Evolutionary conservation across 2,888 invertebrate species (phyloP), one percentile per base, ranked within the genome.

Genomic region (Linyphia triangularis): DNA sequence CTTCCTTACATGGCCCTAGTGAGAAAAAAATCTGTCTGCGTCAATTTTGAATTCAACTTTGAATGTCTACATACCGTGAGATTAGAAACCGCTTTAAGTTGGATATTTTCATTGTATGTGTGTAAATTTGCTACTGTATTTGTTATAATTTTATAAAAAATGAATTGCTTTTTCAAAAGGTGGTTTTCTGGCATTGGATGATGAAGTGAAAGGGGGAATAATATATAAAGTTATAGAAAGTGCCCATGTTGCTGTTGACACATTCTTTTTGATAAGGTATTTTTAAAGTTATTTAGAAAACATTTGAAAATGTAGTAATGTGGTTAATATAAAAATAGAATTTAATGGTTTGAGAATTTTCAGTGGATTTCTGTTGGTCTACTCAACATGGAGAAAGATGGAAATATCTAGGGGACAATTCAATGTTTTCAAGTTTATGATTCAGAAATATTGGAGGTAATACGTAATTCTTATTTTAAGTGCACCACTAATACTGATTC

Each of bases 261-360:
- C 93, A 0, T 93, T 93, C 91, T 93, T 93, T 90, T 92, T 93
- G 77, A 90, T 93, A 26, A 92, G 92, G 93, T 92, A 84, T 37
- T 40, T 70, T 37, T 40, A 40, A 40, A 2, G 0, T 2, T 40
- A 13, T 2, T 13, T 43, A 7, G 16, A 3, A 7, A 43, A 7
- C 7, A 10, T 43, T 43, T 43, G 16, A 43, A 9, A 51, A 13
- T 16, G 5, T 16, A 16, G 5, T 51, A 16, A 16, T 51, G 51
- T 16, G 40, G 4, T 40, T 10, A 16, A 3, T n/a, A 16, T n/a
- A n/a, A 16, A 51, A 51, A 5, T 51, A 6, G 9, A 51, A 7
- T 16, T 51, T 51, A n/a, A 51, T 13, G 5, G 16, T 16, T 16
- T 51, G n/a, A 16, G 13, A n/a, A 9, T n/a, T 51, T 51, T 51